Percentiles rank a stretch among this genome's conserved stretches.
phyloP scores from a whole-genome alignment of 2,888 invertebrate genomes.

The Salticus scenicus region DNA sequence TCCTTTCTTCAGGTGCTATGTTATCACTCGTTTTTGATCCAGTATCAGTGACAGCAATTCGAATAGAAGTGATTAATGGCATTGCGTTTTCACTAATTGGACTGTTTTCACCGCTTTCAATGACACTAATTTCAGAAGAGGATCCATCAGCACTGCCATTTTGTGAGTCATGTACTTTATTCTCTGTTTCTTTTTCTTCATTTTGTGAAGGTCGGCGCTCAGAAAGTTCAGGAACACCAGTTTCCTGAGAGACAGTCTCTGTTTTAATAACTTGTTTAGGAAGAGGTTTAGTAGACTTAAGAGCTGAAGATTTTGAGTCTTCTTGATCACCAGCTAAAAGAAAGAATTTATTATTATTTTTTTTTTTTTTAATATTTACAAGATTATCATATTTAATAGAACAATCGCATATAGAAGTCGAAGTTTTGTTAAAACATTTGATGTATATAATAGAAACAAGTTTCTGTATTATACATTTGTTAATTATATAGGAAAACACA shows the following conservation, averaged over 20 bases:
- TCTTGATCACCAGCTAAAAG: neutral
- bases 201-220: slow-evolving; percentile 3
- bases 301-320: neutral
- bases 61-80: slow-evolving; percentile 26
- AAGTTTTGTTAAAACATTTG: too few relatives aligned
- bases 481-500: too few relatives aligned
- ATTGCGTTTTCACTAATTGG: slow-evolving; percentile 29
- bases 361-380: too few relatives aligned
- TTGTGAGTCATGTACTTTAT: slow-evolving; percentile 24
- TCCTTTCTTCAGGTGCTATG: neutral
- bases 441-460: too few relatives aligned
- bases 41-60: slow-evolving; percentile 19
- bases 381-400: too few relatives aligned
- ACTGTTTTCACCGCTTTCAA: slow-evolving; percentile 59
- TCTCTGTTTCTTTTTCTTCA: slow-evolving; percentile 2
- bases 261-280: neutral
- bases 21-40: neutral
- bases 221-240: slow-evolving; percentile 64
- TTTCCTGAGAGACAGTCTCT: slow-evolving; percentile 62
- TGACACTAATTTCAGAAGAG: slow-evolving; percentile 62
- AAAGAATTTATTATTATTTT: neutral
- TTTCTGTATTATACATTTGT: too few relatives aligned
- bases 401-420: too few relatives aligned
- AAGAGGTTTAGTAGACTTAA: neutral
- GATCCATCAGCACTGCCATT: slow-evolving; percentile 44